Percentiles rank a stretch among this genome's conserved stretches.
Conservation (phyloP, 2,797 vertebrate species). For the Danio kyathit region DNA sequence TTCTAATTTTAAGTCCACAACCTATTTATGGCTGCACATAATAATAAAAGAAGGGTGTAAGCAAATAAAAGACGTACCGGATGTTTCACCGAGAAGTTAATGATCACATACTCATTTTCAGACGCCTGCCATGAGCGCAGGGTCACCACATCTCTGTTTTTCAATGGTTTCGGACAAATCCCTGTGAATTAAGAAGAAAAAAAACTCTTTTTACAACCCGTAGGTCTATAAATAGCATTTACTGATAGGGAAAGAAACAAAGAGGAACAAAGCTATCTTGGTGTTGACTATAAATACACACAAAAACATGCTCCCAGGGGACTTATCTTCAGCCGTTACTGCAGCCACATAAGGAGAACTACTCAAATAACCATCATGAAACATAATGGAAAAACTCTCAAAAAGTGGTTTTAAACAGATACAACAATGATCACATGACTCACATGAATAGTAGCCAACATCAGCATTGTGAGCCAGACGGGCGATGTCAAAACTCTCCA, state of each 20-base stretch:
- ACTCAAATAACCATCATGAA: neutral
- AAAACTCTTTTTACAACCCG: neutral
- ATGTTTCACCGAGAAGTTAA: conserved; percentile 83
- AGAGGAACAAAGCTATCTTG: conserved; percentile 26
- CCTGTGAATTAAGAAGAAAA: conserved; percentile 65
- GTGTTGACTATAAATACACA: conserved; percentile 67
- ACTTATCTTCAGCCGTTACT: neutral
- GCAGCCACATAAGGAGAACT: neutral
- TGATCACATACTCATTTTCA: conserved; percentile 76
- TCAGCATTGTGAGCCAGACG: conserved; percentile 75
- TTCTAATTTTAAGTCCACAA: no score
- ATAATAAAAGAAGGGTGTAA: neutral
- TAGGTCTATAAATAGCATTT: neutral
- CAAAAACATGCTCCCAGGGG: conserved; percentile 27
- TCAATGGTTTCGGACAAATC: conserved; percentile 78
- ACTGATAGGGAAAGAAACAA: conserved; percentile 13
- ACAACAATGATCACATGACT: conserved; percentile 58
- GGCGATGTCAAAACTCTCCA: conserved; percentile 79
- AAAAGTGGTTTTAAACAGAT: neutral
- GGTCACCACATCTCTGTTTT: conserved; percentile 81
- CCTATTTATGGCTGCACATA: no score
- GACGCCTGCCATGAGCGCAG: conserved; percentile 79
- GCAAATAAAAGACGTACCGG: conserved; percentile 66
- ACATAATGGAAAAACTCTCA: neutral
- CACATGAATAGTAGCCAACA: conserved; percentile 83